Percentiles rank a stretch among this genome's conserved stretches.
Evolutionary conservation across 2,888 invertebrate genomes (phyloP).

Genomic region (Bellardia pandia): DNA sequence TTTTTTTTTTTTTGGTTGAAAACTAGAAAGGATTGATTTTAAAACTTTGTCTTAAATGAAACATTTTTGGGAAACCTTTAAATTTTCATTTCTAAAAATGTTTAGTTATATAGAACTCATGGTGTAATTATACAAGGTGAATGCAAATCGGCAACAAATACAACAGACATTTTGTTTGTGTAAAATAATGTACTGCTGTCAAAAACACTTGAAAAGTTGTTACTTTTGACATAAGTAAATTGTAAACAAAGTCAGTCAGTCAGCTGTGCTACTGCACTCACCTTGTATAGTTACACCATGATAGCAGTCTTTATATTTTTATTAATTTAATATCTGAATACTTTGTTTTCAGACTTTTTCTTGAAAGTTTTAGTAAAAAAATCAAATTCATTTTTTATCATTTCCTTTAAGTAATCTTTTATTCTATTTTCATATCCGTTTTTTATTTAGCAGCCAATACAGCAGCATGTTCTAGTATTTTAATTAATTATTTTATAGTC

Average conservation of each 20-base stretch:
- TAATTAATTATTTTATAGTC: background rate
- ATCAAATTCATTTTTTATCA: background rate
- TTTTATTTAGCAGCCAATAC: background rate
- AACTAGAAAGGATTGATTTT: conserved; percentile 7
- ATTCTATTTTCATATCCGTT: background rate
- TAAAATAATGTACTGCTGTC: too few relatives aligned
- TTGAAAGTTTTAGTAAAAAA: background rate
- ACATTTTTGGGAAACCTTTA: background rate
- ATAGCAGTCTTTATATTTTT: too few relatives aligned
- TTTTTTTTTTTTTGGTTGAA: background rate
- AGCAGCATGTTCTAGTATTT: background rate
- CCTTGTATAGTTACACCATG: too few relatives aligned
- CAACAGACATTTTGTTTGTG: too few relatives aligned
- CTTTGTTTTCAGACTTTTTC: too few relatives aligned
- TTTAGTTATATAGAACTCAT: too few relatives aligned
- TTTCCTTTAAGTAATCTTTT: background rate
- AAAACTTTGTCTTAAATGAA: background rate
- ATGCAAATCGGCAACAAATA: background rate
- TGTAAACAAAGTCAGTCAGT: too few relatives aligned
- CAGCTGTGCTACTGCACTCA: too few relatives aligned
- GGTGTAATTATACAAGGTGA: background rate
- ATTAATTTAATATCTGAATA: too few relatives aligned
- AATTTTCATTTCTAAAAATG: too few relatives aligned
- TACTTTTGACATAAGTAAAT: too few relatives aligned
- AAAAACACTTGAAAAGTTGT: too few relatives aligned